These are phyloP conservation scores for Halocaridina rubra DNA, from an alignment of 2,888 invertebrate genomes.

Conservation along the genomic window DNA sequence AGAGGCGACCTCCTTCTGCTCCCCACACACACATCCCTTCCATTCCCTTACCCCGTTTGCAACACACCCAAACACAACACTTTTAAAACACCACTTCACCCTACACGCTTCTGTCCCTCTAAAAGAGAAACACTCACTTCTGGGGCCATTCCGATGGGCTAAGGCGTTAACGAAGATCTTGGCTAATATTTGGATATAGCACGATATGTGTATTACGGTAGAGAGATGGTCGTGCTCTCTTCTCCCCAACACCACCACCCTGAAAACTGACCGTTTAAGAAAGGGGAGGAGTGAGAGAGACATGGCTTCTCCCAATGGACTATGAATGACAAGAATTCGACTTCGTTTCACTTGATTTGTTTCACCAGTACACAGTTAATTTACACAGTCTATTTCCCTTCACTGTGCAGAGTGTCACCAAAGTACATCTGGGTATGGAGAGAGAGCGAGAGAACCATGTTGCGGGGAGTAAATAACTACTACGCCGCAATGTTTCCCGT, in stretches of 20 bases:
- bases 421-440: not conserved
- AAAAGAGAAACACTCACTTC: not conserved
- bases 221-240: too few species aligned
- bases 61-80: constrained; percentile 6
- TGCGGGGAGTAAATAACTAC: constrained; percentile 36
- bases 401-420: not conserved
- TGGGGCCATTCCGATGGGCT: not conserved
- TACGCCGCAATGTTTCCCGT: constrained; percentile 60
- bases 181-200: too few species aligned
- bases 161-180: not conserved
- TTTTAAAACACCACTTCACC: not conserved
- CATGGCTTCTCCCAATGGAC: not conserved
- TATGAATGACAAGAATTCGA: not conserved
- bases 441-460: not conserved
- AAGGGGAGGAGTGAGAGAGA: constrained; percentile 6
- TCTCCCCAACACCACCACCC: not conserved
- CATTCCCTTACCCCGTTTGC: not conserved
- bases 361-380: not conserved
- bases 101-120: not conserved
- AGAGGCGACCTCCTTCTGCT: not conserved
- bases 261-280: not conserved
- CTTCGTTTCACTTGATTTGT: not conserved
- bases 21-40: constrained; percentile 4
- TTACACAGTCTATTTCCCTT: too few species aligned
- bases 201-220: too few species aligned